Percentiles rank a stretch among this genome's conserved stretches.
These are phyloP conservation scores for Microtus ochrogaster DNA, from an alignment of 2,113 vertebrate genomes.

Conservation along the genomic window DNA sequence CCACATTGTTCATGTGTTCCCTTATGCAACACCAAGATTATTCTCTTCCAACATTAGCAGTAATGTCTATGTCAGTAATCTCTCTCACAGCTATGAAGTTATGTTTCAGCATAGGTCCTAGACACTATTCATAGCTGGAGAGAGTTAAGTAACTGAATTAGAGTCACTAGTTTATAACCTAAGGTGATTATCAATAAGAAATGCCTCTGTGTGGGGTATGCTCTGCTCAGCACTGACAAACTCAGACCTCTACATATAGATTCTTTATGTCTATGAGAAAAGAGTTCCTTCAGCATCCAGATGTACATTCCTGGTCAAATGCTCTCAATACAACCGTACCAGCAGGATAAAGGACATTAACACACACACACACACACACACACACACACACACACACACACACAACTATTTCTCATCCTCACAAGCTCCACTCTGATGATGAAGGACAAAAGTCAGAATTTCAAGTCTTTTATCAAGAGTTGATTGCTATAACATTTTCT, in stretches of 20 bases:
- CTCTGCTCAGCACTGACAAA: background rate
- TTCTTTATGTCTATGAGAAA: background rate
- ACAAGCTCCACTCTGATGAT: background rate
- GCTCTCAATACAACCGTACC: background rate
- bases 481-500: background rate
- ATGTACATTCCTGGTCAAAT: background rate
- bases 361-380: no score
- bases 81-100: background rate
- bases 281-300: background rate
- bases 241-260: background rate
- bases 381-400: background rate
- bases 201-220: background rate
- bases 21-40: background rate
- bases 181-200: background rate
- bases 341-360: background rate
- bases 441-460: conserved; percentile 32
- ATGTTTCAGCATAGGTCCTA: background rate
- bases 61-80: background rate
- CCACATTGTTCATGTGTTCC: background rate
- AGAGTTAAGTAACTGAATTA: background rate
- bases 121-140: background rate
- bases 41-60: background rate
- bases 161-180: background rate
- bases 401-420: conserved; percentile 27
- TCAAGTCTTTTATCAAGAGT: background rate